Evolutionary conservation across 2,797 vertebrate species (phyloP).

Genomic region (Ctenopoma kingsleyae): DNA sequence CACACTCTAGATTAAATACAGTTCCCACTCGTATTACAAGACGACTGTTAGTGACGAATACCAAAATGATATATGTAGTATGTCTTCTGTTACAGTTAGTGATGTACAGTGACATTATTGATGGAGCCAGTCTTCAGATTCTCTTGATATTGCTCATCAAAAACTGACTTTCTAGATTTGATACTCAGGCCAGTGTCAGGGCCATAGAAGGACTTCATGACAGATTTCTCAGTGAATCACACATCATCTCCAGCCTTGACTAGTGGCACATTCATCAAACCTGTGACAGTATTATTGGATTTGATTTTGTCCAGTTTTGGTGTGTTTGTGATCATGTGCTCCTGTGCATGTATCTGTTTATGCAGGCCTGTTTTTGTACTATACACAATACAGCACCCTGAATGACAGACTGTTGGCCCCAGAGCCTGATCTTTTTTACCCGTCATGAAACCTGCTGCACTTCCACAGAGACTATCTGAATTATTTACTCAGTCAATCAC

Average conservation of each 20-base stretch:
- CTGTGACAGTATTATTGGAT: constrained; percentile 40
- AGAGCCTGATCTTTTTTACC: constrained; percentile 41
- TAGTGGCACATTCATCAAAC: constrained; percentile 46
- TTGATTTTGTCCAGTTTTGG: constrained; percentile 24
- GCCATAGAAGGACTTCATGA: not conserved
- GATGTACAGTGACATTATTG: constrained; percentile 1
- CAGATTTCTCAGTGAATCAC: constrained; percentile 19
- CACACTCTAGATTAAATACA: not conserved
- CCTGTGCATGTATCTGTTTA: not conserved
- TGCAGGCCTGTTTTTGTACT: constrained; percentile 5
- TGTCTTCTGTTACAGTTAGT: not conserved
- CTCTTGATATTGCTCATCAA: constrained; percentile 5
- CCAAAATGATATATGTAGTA: not conserved
- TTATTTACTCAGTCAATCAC: constrained; percentile 78
- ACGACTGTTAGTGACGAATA: constrained; percentile 5
- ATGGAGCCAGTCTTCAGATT: constrained; percentile 9
- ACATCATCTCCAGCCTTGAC: constrained; percentile 28
- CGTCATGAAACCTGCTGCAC: constrained; percentile 50
- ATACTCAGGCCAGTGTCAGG: not conserved
- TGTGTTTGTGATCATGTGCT: constrained; percentile 1
- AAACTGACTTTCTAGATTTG: constrained; percentile 17
- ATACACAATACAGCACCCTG: constrained; percentile 17
- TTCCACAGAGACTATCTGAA: constrained; percentile 65
- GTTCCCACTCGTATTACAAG: constrained; percentile 14
- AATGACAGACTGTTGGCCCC: constrained; percentile 51